These are phyloP conservation scores for Panorpa germanica DNA, from an alignment of 2,888 invertebrate species.

Conservation along the genomic window DNA sequence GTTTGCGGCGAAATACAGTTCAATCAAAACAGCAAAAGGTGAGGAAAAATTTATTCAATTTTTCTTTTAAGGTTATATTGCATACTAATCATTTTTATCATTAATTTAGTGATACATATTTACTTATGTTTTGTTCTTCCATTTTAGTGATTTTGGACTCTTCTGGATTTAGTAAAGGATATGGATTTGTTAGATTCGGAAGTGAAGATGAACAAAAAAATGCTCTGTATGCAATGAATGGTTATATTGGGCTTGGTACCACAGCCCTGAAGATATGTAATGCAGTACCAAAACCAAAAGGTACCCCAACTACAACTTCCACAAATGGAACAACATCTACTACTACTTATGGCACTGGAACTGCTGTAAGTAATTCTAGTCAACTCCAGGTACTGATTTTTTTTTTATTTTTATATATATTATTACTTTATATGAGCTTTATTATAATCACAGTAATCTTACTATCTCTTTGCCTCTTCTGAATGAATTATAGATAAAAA, in stretches of 20 bases:
- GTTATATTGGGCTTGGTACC: slow-evolving; percentile 70
- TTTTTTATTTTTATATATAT: slow-evolving; percentile 12
- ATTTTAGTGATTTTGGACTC: slow-evolving; percentile 70
- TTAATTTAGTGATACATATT: neutral
- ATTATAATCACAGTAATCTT: no score
- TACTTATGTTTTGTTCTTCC: neutral
- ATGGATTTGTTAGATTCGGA: slow-evolving; percentile 88
- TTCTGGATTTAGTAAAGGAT: slow-evolving; percentile 84
- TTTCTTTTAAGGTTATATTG: slow-evolving; percentile 1
- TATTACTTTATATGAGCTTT: no score
- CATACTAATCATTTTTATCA: slow-evolving; percentile 1
- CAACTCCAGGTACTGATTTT: slow-evolving; percentile 23
- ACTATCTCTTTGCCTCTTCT: no score
- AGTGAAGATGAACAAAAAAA: slow-evolving; percentile 88
- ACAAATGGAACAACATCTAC: slow-evolving; percentile 21
- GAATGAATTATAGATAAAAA: no score
- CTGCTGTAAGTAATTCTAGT: slow-evolving; percentile 11
- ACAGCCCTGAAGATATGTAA: slow-evolving; percentile 84
- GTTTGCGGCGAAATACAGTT: slow-evolving; percentile 79
- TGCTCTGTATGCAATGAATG: slow-evolving; percentile 85
- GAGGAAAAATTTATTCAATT: slow-evolving; percentile 11
- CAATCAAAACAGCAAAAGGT: slow-evolving; percentile 89
- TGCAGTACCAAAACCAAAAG: slow-evolving; percentile 73
- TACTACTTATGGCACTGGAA: slow-evolving; percentile 19
- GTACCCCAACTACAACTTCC: slow-evolving; percentile 24